phyloP scores from a whole-genome alignment of 2,113 vertebrate genomes.

The Microcebus tavaratra region DNA sequence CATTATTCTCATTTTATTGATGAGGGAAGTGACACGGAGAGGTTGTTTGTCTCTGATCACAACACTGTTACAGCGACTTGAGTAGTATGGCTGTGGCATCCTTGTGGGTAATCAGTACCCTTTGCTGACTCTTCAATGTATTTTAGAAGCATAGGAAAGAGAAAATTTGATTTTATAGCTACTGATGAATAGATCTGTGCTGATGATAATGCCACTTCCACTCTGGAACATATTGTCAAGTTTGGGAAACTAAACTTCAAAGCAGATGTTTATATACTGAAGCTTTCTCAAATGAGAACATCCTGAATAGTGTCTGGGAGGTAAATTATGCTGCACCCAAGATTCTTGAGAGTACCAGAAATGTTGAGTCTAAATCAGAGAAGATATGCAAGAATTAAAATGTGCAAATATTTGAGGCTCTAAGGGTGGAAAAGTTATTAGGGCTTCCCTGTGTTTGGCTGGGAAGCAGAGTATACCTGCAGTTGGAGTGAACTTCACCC shows the following conservation, averaged over 20 bases:
- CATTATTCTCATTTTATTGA: neutral
- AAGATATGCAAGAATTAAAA: neutral
- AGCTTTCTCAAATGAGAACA: neutral
- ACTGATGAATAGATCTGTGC: neutral
- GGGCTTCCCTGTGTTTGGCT: neutral
- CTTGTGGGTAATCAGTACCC: neutral
- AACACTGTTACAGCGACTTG: neutral
- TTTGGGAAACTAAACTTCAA: neutral
- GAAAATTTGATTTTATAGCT: neutral
- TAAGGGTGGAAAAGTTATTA: too few species aligned
- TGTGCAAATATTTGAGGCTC: too few species aligned
- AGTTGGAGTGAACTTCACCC: neutral
- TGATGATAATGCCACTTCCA: neutral
- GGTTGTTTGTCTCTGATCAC: neutral
- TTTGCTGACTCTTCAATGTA: neutral
- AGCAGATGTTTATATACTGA: neutral
- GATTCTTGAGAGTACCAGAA: neutral
- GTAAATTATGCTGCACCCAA: neutral
- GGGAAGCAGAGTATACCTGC: fast-evolving
- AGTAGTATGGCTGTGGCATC: neutral
- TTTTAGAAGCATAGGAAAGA: neutral
- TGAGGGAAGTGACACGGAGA: neutral
- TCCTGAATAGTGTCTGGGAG: neutral
- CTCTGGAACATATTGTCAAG: neutral
- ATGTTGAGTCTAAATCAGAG: neutral